Percentiles rank a stretch among this genome's conserved stretches.
These are phyloP conservation scores for Busseola fusca DNA, from an alignment of 2,888 invertebrate species.

Conservation along the genomic window DNA sequence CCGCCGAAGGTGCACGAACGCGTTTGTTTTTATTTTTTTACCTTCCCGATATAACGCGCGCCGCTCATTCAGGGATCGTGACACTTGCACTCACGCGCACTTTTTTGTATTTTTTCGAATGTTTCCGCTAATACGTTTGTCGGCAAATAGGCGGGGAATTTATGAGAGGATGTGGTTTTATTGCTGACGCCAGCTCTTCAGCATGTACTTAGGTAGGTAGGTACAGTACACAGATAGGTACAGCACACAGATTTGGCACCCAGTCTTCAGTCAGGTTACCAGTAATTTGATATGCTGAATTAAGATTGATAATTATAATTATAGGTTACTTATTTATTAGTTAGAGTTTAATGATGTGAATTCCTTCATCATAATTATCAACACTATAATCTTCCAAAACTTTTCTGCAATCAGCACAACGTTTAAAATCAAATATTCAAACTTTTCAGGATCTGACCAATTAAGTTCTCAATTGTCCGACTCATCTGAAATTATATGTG, in stretches of 20 bases:
- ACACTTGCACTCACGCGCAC: constrained; percentile 64
- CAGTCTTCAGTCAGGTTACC: not conserved
- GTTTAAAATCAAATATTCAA: not conserved
- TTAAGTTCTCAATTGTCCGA: constrained; percentile 25
- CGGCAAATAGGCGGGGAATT: constrained; percentile 63
- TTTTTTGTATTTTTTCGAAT: constrained; percentile 60
- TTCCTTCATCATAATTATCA: not conserved
- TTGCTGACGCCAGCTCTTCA: constrained; percentile 20
- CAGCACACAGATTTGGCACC: constrained; percentile 1
- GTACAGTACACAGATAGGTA: not conserved
- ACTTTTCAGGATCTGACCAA: constrained; percentile 21
- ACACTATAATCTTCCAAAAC: not conserved
- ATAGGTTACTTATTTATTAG: not conserved
- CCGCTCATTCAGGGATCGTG: constrained; percentile 75
- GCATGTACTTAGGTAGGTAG: not conserved
- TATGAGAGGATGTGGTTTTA: constrained; percentile 42
- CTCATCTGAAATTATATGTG: constrained; percentile 23
- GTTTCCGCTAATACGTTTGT: constrained; percentile 60
- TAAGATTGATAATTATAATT: not conserved
- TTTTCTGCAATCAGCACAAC: not conserved
- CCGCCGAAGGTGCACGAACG: constrained; percentile 62
- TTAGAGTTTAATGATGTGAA: not conserved
- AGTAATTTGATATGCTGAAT: not conserved
- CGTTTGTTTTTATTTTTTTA: constrained; percentile 68
- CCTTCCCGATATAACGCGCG: constrained; percentile 72